Evolutionary conservation across 2,797 vertebrate species (phyloP), one percentile per base, ranked within the genome.

Genomic region (Hydrocynus forskahlii): DNA sequence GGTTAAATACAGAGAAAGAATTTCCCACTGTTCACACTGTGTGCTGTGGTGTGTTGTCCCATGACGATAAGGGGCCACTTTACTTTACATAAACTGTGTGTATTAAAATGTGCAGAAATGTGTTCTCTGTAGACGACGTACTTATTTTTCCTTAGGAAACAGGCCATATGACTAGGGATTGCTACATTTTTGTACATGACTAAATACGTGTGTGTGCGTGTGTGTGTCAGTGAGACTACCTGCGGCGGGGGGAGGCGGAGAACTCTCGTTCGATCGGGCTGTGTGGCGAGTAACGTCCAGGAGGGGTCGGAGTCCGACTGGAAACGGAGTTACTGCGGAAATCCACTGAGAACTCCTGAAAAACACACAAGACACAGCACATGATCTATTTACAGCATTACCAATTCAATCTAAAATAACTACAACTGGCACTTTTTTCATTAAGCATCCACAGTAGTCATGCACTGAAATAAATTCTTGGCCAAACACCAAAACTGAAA

Each of bases 271-370:
- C 94, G 0, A 89, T 82, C 55, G 93, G 92, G 81, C 94, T 95
- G 0, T 90, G 92, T 43, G 95, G 94, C 0, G 94, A 94, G 88
- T 93, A 92, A 71, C 87, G 89, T 76, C 92, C 94, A 4, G 93
- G 93, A 23, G 93, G 94, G 23, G 94, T 95, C 0, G 94, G 93
- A 63, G 94, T 95, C 80, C 94, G 88, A 87, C 93, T 95, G 75
- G 93, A 92, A 77, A 91, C 81, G 0, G 92, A 95, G 88, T 91
- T 92, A 72, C 86, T 93, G 83, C 93, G 92, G 86, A 90, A 91
- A 82, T 94, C 94, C 81, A 89, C 55, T 1, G 89, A 82, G 14
- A 92, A 89, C 80, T 95, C 94, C 95, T 95, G 80, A 14, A 60
- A 19, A 71, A 19, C 29, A 8, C 50, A 78, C 70, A 84, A 21